A percentile compares a stretch with the other conserved stretches of the same genome.
Conservation (phyloP, 2,797 vertebrate genomes). For the Mico argentatus region DNA sequence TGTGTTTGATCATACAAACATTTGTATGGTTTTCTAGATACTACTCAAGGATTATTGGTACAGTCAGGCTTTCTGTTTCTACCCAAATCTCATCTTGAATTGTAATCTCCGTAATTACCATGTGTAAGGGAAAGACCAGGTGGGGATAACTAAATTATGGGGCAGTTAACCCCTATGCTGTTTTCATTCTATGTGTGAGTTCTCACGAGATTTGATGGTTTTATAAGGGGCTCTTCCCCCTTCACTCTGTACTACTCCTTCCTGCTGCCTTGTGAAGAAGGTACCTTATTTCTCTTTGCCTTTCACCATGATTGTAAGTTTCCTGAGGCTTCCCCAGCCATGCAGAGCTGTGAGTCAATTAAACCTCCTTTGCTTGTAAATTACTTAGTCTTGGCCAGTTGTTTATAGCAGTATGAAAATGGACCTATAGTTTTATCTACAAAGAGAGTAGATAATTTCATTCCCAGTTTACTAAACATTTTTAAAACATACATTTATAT, state of each 20-base stretch:
- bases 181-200: neutral
- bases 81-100: neutral
- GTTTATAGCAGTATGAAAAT: neutral
- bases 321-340: neutral
- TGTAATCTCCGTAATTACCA: neutral
- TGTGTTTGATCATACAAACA: neutral
- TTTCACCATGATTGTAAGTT: neutral
- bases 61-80: neutral
- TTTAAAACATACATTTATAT: neutral
- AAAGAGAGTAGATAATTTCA: neutral
- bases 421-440: neutral
- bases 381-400: neutral
- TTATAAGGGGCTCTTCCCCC: neutral
- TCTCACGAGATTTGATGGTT: neutral
- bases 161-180: neutral
- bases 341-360: neutral
- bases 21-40: neutral
- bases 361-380: neutral
- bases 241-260: neutral
- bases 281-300: neutral
- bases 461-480: neutral
- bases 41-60: neutral
- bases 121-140: neutral
- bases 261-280: neutral
- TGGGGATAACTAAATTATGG: neutral